Conservation (phyloP, 2,888 invertebrate genomes). For the Tiliacea aurago region DNA sequence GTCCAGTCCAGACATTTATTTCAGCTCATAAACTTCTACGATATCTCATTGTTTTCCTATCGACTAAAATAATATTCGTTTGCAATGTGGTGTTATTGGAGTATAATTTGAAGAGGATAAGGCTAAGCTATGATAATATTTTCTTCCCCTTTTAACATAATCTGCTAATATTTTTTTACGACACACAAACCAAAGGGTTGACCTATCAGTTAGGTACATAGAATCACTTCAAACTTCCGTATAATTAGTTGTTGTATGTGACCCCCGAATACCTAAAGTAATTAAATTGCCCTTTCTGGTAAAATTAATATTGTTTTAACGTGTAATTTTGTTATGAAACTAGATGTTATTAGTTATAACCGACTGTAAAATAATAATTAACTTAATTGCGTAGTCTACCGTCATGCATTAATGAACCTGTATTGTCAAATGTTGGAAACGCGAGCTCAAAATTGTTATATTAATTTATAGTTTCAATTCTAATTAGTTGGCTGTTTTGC, state of each 20-base stretch:
- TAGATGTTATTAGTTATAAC: conserved; percentile 9
- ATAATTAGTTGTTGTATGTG: not conserved
- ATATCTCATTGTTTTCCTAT: not conserved
- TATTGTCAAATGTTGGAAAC: not conserved
- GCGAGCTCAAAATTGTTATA: conserved; percentile 6
- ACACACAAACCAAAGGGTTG: not conserved
- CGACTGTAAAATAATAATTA: conserved; percentile 28
- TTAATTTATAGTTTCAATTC: conserved; percentile 30
- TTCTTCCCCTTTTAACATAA: not conserved
- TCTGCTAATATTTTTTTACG: not conserved
- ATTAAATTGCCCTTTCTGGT: conserved; percentile 19
- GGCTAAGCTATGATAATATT: not conserved
- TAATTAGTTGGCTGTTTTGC: conserved; percentile 14
- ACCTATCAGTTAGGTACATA: not conserved
- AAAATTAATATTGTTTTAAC: conserved; percentile 29
- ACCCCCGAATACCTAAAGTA: conserved; percentile 11
- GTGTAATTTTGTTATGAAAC: conserved; percentile 36
- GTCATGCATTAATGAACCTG: conserved; percentile 25
- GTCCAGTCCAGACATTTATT: not conserved
- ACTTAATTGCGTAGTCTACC: conserved; percentile 26
- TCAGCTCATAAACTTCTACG: not conserved
- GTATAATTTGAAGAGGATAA: not conserved
- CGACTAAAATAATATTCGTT: not conserved
- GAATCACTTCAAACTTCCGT: not conserved
- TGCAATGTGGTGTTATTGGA: not conserved